Evolutionary conservation across 2,888 invertebrate species (phyloP).

Genomic region (Dendrolimus pini): DNA sequence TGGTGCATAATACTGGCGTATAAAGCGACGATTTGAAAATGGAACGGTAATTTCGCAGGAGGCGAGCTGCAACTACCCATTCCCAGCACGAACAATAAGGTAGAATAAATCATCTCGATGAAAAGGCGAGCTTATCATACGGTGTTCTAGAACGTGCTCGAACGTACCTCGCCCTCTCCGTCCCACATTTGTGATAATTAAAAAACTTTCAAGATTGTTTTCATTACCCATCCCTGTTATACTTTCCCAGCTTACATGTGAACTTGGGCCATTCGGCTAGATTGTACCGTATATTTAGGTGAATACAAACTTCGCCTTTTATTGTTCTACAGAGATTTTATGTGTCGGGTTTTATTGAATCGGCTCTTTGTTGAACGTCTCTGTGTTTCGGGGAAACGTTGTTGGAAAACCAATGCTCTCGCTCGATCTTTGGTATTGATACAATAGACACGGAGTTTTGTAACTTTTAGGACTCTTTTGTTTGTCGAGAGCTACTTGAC

Average conservation of each 20-base stretch:
- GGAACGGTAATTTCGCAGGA: slow-evolving; percentile 16
- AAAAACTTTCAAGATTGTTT: slow-evolving; percentile 44
- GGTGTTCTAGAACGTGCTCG: slow-evolving; percentile 7
- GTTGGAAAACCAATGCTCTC: not conserved
- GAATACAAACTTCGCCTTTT: slow-evolving; percentile 8
- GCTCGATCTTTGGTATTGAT: not conserved
- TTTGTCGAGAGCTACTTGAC: not conserved
- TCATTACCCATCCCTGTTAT: slow-evolving; percentile 21
- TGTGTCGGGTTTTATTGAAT: slow-evolving; percentile 12
- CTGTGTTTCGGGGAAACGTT: not conserved
- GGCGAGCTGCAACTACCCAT: not conserved
- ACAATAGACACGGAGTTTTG: not conserved
- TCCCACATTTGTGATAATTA: slow-evolving; percentile 31
- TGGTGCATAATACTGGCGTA: too few relatives aligned
- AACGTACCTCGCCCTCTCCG: slow-evolving; percentile 10
- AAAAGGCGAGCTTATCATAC: slow-evolving; percentile 18
- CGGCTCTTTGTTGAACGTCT: slow-evolving; percentile 1
- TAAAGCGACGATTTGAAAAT: not conserved
- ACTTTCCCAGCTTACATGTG: not conserved
- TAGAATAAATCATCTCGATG: slow-evolving; percentile 26
- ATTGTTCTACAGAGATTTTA: slow-evolving; percentile 7
- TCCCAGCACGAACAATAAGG: slow-evolving; percentile 23
- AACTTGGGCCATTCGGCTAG: not conserved
- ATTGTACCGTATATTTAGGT: not conserved
- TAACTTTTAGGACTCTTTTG: not conserved